These are phyloP conservation scores for Diplogasteroides magnus DNA, from an alignment of 1,140 invertebrate genomes.

Conservation along the genomic window DNA sequence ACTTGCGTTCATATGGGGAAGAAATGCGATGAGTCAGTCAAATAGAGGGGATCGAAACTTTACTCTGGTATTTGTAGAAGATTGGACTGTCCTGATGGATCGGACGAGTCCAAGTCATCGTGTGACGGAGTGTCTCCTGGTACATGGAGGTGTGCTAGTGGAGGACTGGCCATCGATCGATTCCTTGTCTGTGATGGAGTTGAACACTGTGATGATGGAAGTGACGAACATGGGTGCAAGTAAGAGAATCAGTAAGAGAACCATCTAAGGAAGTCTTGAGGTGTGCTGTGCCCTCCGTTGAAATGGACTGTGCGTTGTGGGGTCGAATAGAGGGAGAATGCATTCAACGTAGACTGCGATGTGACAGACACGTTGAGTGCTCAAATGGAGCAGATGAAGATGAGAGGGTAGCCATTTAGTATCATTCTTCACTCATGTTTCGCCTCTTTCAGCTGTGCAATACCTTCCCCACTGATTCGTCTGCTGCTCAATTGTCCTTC, in stretches of 20 bases:
- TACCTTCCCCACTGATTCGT: too few species aligned
- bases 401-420: too few species aligned
- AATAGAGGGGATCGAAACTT: too few species aligned
- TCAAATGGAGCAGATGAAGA: background rate
- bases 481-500: too few species aligned
- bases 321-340: background rate
- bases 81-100: background rate
- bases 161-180: background rate
- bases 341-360: background rate
- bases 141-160: background rate
- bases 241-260: background rate
- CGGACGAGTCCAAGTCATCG: background rate
- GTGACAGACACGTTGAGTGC: background rate
- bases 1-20: background rate
- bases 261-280: background rate
- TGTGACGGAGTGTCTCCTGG: background rate
- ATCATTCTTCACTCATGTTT: too few species aligned
- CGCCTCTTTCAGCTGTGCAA: too few species aligned
- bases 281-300: background rate
- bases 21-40: background rate
- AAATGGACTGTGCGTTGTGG: background rate
- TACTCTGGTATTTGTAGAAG: background rate
- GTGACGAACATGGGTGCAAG: background rate
- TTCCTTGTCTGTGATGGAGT: background rate
- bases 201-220: background rate